A percentile compares a stretch with the other conserved stretches of the same genome.
Evolutionary conservation across 2,113 vertebrate species (phyloP).

Genomic region (Oreochromis spilurus): DNA sequence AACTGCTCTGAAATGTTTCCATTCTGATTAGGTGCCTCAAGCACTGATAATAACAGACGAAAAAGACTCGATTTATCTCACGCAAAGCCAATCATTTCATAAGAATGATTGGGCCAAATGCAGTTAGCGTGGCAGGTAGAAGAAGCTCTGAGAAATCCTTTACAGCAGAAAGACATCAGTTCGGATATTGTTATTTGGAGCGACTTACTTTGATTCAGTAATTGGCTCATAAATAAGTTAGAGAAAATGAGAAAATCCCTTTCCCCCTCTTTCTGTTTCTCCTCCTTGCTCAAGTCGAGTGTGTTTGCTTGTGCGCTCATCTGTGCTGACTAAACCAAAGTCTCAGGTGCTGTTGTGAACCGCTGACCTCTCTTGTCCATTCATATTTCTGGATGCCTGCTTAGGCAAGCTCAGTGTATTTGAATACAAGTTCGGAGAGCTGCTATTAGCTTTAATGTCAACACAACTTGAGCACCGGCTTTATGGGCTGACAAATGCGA

Average conservation of each 20-base stretch:
- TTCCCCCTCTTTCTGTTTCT: background rate
- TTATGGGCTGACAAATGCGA: background rate
- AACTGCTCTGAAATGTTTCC: background rate
- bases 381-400: conserved; percentile 2
- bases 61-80: conserved; percentile 14
- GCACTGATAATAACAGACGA: conserved; percentile 14
- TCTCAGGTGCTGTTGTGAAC: conserved; percentile 13
- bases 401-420: background rate
- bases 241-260: background rate
- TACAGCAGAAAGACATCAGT: conserved; percentile 5
- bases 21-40: conserved; percentile 9
- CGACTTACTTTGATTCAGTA: conserved; percentile 19
- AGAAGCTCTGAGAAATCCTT: conserved; percentile 2
- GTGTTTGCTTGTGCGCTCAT: background rate
- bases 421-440: background rate
- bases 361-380: background rate
- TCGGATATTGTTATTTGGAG: background rate
- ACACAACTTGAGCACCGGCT: background rate
- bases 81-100: conserved; percentile 15
- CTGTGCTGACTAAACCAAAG: background rate
- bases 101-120: background rate
- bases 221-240: conserved; percentile 31
- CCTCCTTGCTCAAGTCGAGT: background rate
- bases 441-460: background rate
- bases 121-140: conserved; percentile 9